Conservation (phyloP, 2,113 vertebrate genomes). For the Calidris pugnax region DNA sequence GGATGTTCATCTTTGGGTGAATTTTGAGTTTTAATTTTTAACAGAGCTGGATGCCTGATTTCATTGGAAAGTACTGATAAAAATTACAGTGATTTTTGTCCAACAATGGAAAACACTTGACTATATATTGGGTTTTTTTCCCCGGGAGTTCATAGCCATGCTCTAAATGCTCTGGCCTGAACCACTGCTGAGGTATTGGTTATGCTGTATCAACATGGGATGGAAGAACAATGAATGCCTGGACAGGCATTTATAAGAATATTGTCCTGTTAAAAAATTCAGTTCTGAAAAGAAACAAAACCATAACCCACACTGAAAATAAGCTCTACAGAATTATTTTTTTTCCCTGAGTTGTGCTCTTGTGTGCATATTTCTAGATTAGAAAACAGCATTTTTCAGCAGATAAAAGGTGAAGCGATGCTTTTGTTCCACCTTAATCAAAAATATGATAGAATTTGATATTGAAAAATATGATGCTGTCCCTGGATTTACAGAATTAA, state of each 20-base stretch:
- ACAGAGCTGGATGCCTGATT: background rate
- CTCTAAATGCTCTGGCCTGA: background rate
- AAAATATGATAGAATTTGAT: background rate
- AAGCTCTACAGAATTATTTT: background rate
- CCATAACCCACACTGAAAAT: background rate
- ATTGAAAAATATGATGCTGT: background rate
- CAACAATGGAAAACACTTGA: background rate
- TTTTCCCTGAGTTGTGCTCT: background rate
- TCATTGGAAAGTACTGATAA: fast-evolving
- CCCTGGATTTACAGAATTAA: background rate
- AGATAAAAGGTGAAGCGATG: background rate
- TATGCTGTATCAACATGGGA: background rate
- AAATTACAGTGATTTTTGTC: background rate
- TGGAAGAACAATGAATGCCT: background rate
- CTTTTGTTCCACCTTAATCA: background rate
- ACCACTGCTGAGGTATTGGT: background rate
- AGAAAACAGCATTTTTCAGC: background rate
- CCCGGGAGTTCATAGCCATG: fast-evolving
- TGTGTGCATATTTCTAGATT: background rate
- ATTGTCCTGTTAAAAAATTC: background rate
- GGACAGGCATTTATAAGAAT: background rate
- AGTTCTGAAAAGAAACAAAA: background rate
- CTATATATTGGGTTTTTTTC: background rate
- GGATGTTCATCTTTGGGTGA: background rate
- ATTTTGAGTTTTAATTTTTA: background rate